A percentile compares a stretch with the other conserved stretches of the same genome.
Evolutionary conservation across 1,140 invertebrate genomes (phyloP).

Genomic region (Tribolium castaneum): DNA sequence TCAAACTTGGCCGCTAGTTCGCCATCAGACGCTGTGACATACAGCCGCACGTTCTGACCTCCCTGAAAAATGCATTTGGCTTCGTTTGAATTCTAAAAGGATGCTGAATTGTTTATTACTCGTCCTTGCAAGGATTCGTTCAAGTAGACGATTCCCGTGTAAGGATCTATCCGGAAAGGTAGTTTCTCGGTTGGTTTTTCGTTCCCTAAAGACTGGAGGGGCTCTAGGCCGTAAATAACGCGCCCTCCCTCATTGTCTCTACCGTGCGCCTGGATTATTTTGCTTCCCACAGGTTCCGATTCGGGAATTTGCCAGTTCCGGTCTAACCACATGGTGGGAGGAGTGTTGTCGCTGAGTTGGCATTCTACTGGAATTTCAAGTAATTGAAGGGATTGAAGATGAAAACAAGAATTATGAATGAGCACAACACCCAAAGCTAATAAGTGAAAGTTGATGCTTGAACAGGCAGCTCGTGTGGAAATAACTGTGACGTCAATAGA

Average conservation of each 20-base stretch:
- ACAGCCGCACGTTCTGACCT: slow-evolving; percentile 75
- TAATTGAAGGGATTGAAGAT: neutral
- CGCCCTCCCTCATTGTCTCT: slow-evolving; percentile 71
- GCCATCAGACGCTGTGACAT: slow-evolving; percentile 78
- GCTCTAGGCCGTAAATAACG: slow-evolving; percentile 74
- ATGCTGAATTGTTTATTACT: slow-evolving; percentile 64
- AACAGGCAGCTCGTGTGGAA: neutral
- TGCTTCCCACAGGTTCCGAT: slow-evolving; percentile 72
- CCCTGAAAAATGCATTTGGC: slow-evolving; percentile 65
- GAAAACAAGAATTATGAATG: too few species aligned
- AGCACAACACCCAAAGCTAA: neutral
- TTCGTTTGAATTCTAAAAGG: neutral
- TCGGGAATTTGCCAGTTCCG: slow-evolving; percentile 76
- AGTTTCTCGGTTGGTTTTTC: slow-evolving; percentile 61
- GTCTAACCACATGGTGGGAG: slow-evolving; percentile 66
- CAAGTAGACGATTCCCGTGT: slow-evolving; percentile 76
- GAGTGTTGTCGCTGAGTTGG: slow-evolving; percentile 55
- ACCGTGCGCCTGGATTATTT: slow-evolving; percentile 67
- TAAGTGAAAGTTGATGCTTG: slow-evolving; percentile 16
- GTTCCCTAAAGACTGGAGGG: slow-evolving; percentile 54
- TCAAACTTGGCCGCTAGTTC: slow-evolving; percentile 76
- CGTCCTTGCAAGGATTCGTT: slow-evolving; percentile 75
- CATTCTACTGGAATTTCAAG: slow-evolving; percentile 40
- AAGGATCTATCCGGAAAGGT: slow-evolving; percentile 77
- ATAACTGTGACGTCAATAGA: neutral